Evolutionary conservation across 1,140 invertebrate genomes (phyloP).

Genomic region (Drosophila lacertosa): DNA sequence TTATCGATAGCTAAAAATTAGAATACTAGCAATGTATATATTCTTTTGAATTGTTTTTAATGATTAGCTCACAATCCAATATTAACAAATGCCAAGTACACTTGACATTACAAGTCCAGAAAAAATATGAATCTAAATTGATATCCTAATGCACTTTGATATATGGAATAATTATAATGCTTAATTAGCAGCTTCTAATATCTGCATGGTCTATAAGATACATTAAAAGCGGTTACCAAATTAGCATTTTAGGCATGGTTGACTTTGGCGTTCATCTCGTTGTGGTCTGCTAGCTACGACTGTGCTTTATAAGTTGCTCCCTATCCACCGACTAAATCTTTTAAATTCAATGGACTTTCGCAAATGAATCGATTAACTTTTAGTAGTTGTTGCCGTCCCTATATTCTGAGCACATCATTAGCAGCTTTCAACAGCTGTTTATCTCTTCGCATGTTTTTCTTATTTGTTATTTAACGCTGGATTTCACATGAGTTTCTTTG

Average conservation of each 20-base stretch:
- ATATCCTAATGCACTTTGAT: too few relatives aligned
- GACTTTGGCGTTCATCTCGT: conserved; percentile 1
- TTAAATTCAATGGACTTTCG: neutral
- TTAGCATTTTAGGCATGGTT: conserved; percentile 1
- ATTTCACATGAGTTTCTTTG: conserved; percentile 79
- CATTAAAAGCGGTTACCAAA: neutral
- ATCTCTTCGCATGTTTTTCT: conserved; percentile 18
- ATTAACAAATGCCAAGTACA: too few relatives aligned
- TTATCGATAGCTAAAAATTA: neutral
- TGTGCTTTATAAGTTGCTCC: too few relatives aligned
- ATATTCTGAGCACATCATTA: conserved; percentile 8
- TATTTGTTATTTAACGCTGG: conserved; percentile 59
- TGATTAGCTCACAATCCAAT: too few relatives aligned
- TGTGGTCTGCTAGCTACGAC: neutral
- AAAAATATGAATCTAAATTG: too few relatives aligned
- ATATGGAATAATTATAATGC: too few relatives aligned
- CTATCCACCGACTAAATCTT: too few relatives aligned
- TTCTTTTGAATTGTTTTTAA: too few relatives aligned
- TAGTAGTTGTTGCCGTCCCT: neutral
- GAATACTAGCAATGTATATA: too few relatives aligned
- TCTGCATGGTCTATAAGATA: conserved; percentile 12
- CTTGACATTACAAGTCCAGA: too few relatives aligned
- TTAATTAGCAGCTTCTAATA: neutral
- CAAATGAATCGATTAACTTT: too few relatives aligned
- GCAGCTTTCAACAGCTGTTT: conserved; percentile 46